Percentiles rank a stretch among this genome's conserved stretches.
Conservation (phyloP, 35 echinoderm and acorn worm species). For the Chiridota heheva region DNA sequence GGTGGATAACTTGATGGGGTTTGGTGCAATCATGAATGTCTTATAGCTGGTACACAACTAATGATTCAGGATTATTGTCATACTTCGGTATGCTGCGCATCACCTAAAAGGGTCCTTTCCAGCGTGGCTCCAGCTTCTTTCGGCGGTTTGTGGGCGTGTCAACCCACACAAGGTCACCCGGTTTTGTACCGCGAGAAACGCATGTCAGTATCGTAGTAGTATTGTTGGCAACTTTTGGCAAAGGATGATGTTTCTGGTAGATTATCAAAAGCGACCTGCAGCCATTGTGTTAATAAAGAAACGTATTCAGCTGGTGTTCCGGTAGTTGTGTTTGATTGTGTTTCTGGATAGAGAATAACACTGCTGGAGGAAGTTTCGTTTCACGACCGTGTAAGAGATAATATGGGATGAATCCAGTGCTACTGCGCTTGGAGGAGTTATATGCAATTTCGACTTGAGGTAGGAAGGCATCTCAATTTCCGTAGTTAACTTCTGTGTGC, state of each 20-base stretch:
- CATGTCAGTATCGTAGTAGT: slow-evolving; percentile 10
- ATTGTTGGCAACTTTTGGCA: neutral
- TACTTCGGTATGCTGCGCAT: neutral
- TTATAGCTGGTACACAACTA: neutral
- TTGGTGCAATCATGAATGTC: too few species aligned
- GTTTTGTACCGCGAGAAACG: slow-evolving; percentile 13
- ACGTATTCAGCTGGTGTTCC: neutral
- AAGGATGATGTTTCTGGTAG: neutral
- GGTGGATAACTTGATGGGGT: slow-evolving; percentile 9
- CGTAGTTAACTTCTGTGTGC: neutral
- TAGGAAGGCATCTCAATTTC: neutral
- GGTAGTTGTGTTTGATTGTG: neutral
- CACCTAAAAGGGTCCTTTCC: slow-evolving; percentile 30
- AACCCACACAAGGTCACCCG: slow-evolving; percentile 37
- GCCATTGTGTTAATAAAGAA: neutral
- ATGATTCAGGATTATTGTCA: neutral
- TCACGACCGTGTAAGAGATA: slow-evolving; percentile 41
- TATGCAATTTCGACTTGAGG: slow-evolving; percentile 1
- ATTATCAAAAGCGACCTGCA: neutral
- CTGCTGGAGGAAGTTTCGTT: neutral
- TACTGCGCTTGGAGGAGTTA: neutral
- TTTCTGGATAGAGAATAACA: neutral
- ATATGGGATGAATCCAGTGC: slow-evolving; percentile 34
- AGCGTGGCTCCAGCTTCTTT: slow-evolving; percentile 20
- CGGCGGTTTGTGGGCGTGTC: neutral